Evolutionary conservation across 2,113 vertebrate species (phyloP).

Genomic region (Diadophis punctatus): DNA sequence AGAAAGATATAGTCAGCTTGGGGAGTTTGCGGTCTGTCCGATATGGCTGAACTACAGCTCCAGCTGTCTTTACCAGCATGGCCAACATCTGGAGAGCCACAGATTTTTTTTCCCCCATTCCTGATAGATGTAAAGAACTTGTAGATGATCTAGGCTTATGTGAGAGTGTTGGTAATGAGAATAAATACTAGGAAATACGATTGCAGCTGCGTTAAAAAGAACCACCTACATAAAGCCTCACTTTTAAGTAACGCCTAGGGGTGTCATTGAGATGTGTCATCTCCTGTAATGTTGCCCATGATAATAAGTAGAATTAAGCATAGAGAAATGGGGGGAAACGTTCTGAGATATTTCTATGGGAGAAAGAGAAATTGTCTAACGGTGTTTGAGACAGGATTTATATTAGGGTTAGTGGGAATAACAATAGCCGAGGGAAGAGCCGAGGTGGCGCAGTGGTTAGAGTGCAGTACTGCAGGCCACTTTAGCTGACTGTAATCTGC

Average conservation of each 20-base stretch:
- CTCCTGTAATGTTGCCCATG: not conserved
- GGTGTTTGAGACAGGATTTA: not conserved
- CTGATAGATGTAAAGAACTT: not conserved
- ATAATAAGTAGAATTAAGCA: not conserved
- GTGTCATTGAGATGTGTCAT: not conserved
- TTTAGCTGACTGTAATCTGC: too few species aligned
- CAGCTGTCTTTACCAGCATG: not conserved
- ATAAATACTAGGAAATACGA: not conserved
- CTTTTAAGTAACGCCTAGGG: not conserved
- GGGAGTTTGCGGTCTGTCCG: not conserved
- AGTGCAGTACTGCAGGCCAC: too few species aligned
- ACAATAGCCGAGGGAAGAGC: too few species aligned
- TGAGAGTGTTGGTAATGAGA: not conserved
- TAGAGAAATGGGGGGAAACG: not conserved
- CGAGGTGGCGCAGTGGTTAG: too few species aligned
- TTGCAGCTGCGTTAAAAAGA: not conserved
- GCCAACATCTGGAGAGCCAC: not conserved
- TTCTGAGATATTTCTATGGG: not conserved
- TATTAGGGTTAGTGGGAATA: not conserved
- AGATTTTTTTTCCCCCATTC: not conserved
- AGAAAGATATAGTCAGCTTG: not conserved
- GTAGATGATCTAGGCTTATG: not conserved
- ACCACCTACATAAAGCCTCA: not conserved
- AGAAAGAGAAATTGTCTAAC: not conserved
- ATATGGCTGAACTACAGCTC: not conserved